Conservation (phyloP, 2,888 invertebrate species). For the Synergus laeviventris region DNA sequence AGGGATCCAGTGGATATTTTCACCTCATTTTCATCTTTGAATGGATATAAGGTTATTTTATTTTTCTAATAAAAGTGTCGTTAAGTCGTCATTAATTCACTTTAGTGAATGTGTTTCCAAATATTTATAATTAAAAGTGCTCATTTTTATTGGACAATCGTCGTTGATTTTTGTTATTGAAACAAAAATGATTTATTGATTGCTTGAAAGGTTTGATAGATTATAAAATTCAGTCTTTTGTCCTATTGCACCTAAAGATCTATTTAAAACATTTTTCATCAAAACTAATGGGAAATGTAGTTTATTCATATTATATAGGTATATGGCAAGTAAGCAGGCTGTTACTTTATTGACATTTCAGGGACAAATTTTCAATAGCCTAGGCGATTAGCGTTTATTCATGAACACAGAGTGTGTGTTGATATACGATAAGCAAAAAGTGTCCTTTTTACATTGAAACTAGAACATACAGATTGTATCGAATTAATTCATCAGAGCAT, state of each 20-base stretch:
- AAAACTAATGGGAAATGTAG: slow-evolving; percentile 1
- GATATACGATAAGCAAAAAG: slow-evolving; percentile 1
- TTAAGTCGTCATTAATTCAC: not conserved
- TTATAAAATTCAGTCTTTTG: not conserved
- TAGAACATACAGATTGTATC: not conserved
- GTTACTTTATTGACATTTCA: slow-evolving; percentile 3
- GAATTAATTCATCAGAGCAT: not conserved
- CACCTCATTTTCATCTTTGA: not conserved
- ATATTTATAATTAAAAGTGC: no score
- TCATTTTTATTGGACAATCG: no score
- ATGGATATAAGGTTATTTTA: not conserved
- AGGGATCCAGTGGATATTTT: not conserved
- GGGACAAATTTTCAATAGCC: slow-evolving; percentile 7
- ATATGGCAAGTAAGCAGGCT: no score
- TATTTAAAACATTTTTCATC: not conserved
- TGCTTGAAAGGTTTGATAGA: not conserved
- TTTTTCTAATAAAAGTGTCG: not conserved
- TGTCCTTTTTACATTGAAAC: not conserved
- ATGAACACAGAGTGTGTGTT: not conserved
- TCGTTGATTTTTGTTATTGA: not conserved
- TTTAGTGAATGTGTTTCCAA: no score
- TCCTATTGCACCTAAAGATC: not conserved
- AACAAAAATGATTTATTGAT: not conserved
- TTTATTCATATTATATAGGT: not conserved
- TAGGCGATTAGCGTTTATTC: slow-evolving; percentile 1